Evolutionary conservation across 2,888 invertebrate species (phyloP), one percentile per base, ranked within the genome.

Genomic region (Tenthredo notha): DNA sequence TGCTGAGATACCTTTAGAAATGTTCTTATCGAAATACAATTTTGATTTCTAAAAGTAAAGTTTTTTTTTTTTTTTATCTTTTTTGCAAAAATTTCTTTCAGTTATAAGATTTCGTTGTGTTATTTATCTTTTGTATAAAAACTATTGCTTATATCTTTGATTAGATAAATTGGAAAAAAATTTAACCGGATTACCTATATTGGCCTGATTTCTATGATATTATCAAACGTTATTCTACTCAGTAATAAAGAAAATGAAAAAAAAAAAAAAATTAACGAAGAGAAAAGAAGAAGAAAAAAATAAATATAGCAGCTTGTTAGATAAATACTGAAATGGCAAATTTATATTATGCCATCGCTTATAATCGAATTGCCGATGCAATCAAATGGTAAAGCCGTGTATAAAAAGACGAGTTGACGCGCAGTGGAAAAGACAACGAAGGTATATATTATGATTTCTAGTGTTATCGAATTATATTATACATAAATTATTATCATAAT

Each of bases 281-380:
- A 21, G 7, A 54, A 54, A 33, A 7, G 12, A 10, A 54, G 61
- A 21, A 58, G 21, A 61, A 18, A n/a, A n/a, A n/a, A n/a, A n/a
- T n/a, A n/a, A 67, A 67, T 9, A 70, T 83, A 50, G 43, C 83
- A 83, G 61, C 37, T 67, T 58, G 67, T 67, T 67, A 83, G 67
- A 67, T 83, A 54, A 83, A 83, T 83, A 70, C 70, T 70, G 83
- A 83, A 47, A 67, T 47, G 83, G 83, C 29, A 50, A 83, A 70
- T 83, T 67, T 67, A 67, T 80, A 80, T 80, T 37, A 37, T 83
- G 67, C 80, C 80, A 80, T 80, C 61, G 77, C 77, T 78, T 75
- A 75, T 84, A 67, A 88, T 90, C 87, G 91, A 92, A 92, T 92
- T 92, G 92, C 92, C 88, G 88, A 89, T 91, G 92, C 92, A 92